Base-by-base conservation (phyloP, 2,113 vertebrate genomes). In the Castor canadensis region DNA sequence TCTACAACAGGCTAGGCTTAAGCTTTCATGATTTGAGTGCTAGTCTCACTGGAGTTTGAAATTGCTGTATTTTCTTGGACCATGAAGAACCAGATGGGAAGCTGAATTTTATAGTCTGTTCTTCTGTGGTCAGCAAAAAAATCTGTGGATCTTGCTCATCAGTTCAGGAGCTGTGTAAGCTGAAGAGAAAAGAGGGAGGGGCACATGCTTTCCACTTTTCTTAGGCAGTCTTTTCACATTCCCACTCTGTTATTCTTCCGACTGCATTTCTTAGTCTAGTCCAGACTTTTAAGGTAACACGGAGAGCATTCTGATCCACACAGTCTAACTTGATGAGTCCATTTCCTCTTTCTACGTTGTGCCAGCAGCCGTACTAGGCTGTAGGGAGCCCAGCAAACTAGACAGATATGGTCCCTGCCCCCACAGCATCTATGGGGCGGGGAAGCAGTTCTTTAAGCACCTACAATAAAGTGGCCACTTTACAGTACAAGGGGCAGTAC, bases 21-120 rank as follows among this genome's bases (percentile, higher is more conserved):
- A 87, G 83, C 83, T 89, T 92, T 96, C 45, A 43, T 89, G 93
- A 89, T 95, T 69, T 64, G 88, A 97, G 66, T 77, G 35, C 45
- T 47, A 79, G 43, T 91, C 75, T 98, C 94, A 52, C 83, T 73
- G 89, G 94, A 93, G 83, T 94, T 89, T 91, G 94, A 94, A 96
- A 96, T 71, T 87, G 86, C 96, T 95, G 30, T 89, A 47, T 97
- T 95, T 96, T 95, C 90, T 91, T 96, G 96, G 96, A 96, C 94
- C 97, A 94, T 95, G 96, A 96, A 96, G 93, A 95, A 92, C 82
- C 94, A 96, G 96, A 97, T 95, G 97, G 97, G 80, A 91, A 95
- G 82, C 82, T 83, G 88, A 82, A 89, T 94, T 95, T 97, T 97
- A 95, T 91, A 92, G 95, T 94, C 91, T 91, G 76, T 95, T 92